phyloP scores from a whole-genome alignment of 2,888 invertebrate species.

The Sphaeridia pumilis region DNA sequence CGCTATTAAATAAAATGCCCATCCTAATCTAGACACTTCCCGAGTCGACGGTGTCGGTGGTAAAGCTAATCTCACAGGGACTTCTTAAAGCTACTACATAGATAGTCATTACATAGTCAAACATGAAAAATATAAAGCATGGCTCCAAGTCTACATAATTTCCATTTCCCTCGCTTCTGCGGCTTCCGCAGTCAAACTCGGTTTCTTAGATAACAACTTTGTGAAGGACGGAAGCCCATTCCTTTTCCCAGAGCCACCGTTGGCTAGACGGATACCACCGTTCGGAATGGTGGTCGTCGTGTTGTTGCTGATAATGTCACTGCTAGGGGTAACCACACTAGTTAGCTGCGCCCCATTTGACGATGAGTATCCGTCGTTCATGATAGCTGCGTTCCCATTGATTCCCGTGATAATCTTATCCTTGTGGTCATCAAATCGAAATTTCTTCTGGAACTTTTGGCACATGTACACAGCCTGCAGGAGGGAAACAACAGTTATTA shows the following conservation, averaged over 20 bases:
- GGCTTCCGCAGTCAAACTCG: slow-evolving; percentile 28
- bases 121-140: too few species aligned
- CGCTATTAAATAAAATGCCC: too few species aligned
- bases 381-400: slow-evolving; percentile 26
- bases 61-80: too few species aligned
- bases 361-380: slow-evolving; percentile 21
- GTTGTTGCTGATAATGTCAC: background rate
- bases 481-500: background rate
- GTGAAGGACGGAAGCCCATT: slow-evolving; percentile 18
- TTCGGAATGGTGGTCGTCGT: background rate
- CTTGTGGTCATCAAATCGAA: slow-evolving; percentile 19
- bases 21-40: too few species aligned
- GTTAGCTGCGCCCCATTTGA: background rate
- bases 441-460: slow-evolving; percentile 21
- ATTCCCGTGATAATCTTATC: slow-evolving; percentile 25
- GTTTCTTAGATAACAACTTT: slow-evolving; percentile 26
- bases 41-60: too few species aligned
- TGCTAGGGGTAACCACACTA: background rate
- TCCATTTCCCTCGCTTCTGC: slow-evolving; percentile 28
- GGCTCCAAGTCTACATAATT: slow-evolving; percentile 25
- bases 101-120: too few species aligned
- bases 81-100: too few species aligned
- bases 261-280: background rate
- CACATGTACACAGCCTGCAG: slow-evolving; percentile 21
- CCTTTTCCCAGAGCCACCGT: background rate